phyloP scores from a whole-genome alignment of 2,888 invertebrate genomes.

The Adelognathus sp. region DNA sequence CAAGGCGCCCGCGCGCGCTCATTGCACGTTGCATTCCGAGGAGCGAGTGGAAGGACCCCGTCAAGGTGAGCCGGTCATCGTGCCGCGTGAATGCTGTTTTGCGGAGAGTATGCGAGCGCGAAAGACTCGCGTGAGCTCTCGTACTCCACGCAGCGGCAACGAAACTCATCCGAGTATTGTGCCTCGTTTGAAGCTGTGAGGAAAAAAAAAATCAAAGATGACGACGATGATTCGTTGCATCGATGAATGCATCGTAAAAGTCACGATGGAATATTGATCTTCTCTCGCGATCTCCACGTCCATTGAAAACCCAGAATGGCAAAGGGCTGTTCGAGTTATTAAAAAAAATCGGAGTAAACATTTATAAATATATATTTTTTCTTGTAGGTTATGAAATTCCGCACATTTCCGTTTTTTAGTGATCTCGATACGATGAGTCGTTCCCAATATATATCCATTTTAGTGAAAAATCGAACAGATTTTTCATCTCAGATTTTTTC shows the following conservation, averaged over 20 bases:
- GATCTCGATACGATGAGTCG: too few relatives aligned
- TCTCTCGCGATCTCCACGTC: neutral
- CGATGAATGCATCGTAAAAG: neutral
- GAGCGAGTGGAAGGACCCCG: conserved; percentile 78
- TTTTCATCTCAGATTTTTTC: too few relatives aligned
- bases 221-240: neutral
- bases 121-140: conserved; percentile 55
- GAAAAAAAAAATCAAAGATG: neutral
- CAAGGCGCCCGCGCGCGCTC: conserved; percentile 42
- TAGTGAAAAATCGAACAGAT: too few relatives aligned
- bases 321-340: too few relatives aligned
- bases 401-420: too few relatives aligned
- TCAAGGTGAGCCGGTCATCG: conserved; percentile 78
- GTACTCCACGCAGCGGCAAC: neutral
- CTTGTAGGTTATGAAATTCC: too few relatives aligned
- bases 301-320: neutral
- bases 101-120: conserved; percentile 54
- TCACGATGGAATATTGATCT: neutral
- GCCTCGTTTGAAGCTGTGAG: neutral
- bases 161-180: neutral
- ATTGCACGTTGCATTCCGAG: conserved; percentile 73
- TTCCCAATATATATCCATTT: too few relatives aligned
- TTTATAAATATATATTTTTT: too few relatives aligned
- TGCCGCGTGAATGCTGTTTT: conserved; percentile 65
- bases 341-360: too few relatives aligned